phyloP scores from a whole-genome alignment of 2,797 vertebrate species.

The Periparus ater region DNA sequence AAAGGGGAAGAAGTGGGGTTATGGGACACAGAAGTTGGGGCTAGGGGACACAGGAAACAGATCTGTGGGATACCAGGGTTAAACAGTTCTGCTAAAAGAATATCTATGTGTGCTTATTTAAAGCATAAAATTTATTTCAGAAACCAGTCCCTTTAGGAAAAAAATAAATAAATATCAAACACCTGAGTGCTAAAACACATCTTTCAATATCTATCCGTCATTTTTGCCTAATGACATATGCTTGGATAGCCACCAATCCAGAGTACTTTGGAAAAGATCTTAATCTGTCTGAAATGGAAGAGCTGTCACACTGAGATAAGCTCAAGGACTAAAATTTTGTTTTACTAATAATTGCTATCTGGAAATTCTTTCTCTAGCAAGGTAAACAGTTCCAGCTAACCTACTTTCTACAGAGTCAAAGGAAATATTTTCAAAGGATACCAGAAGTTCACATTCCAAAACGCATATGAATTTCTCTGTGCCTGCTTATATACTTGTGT shows the following conservation, averaged over 20 bases:
- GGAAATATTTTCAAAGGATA: conserved; percentile 39
- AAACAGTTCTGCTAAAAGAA: not conserved
- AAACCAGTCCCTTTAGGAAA: not conserved
- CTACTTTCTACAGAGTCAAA: conserved; percentile 28
- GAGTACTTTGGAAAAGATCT: conserved; percentile 12
- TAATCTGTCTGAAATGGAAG: conserved; percentile 49
- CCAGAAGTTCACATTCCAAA: not conserved
- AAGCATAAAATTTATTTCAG: not conserved
- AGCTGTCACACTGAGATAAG: conserved; percentile 53
- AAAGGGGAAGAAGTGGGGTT: not conserved
- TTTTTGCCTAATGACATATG: conserved; percentile 54
- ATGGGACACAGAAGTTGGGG: no score
- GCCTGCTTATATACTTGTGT: not conserved
- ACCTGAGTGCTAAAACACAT: not conserved
- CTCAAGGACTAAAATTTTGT: conserved; percentile 7
- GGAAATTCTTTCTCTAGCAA: conserved; percentile 29
- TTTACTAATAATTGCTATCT: conserved; percentile 41
- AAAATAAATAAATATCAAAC: not conserved
- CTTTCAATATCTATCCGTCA: conserved; percentile 7
- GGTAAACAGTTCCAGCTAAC: conserved; percentile 49
- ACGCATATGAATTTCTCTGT: not conserved
- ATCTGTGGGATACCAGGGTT: not conserved
- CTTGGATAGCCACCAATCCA: conserved; percentile 44
- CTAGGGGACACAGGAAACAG: not conserved
- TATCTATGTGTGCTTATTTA: not conserved